Percentiles rank a stretch among this genome's conserved stretches.
Conservation (phyloP, 2,888 invertebrate genomes). For the Lysandra bellargus region DNA sequence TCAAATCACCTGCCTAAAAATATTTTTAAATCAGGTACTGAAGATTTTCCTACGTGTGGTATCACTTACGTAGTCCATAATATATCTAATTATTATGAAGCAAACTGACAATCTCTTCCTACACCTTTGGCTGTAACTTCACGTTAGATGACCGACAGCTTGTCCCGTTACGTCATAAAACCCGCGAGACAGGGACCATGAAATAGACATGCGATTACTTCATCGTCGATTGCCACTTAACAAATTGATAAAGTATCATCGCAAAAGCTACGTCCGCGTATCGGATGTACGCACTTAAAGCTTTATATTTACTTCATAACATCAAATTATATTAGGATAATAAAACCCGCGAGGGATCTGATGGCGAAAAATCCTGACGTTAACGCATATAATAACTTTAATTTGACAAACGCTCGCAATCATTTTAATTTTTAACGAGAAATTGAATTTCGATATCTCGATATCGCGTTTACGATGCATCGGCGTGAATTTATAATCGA, state of each 20-base stretch:
- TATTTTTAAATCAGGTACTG: too few relatives aligned
- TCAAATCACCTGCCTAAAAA: too few relatives aligned
- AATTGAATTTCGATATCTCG: constrained; percentile 19
- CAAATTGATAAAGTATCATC: neutral
- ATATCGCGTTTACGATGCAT: constrained; percentile 4
- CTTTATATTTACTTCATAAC: constrained; percentile 1
- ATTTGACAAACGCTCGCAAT: constrained; percentile 2
- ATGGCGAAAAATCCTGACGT: constrained; percentile 5
- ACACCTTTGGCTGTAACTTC: neutral
- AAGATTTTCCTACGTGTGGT: too few relatives aligned
- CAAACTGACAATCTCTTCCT: neutral
- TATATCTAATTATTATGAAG: neutral
- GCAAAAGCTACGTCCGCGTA: neutral
- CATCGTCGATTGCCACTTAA: neutral
- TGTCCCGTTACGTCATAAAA: neutral
- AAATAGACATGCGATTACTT: neutral
- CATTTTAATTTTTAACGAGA: constrained; percentile 20
- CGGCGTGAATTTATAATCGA: constrained; percentile 23
- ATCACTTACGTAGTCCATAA: too few relatives aligned
- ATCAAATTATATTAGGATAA: constrained; percentile 28
- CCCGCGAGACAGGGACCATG: neutral
- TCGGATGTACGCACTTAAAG: neutral
- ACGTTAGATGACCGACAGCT: neutral
- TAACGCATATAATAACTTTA: constrained; percentile 5
- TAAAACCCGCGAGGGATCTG: constrained; percentile 12